phyloP scores from a whole-genome alignment of 2,888 invertebrate species.

The Caenorhabditis wallacei region DNA sequence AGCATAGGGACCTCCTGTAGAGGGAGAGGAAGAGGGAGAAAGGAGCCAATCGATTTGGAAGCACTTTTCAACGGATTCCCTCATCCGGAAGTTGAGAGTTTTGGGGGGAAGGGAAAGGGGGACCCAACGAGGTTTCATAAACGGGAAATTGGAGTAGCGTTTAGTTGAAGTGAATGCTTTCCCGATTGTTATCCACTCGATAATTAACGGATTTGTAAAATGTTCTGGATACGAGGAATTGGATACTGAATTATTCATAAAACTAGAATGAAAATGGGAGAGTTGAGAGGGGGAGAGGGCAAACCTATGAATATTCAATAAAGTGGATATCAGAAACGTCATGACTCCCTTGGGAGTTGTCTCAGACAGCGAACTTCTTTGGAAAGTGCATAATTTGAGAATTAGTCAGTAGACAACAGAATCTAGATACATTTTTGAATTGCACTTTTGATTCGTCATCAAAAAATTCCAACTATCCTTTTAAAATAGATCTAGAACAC shows the following conservation, averaged over 20 bases:
- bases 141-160: constrained; percentile 37
- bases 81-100: constrained; percentile 55
- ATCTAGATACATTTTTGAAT: too few species aligned
- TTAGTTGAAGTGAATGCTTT: neutral
- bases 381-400: constrained; percentile 1
- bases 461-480: too few species aligned
- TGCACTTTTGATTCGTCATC: too few species aligned
- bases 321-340: constrained; percentile 38
- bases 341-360: constrained; percentile 29
- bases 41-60: constrained; percentile 42
- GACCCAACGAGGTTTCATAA: neutral
- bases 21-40: too few species aligned
- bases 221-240: constrained; percentile 19
- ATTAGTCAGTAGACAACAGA: neutral
- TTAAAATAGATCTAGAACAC: neutral
- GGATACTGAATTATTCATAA: constrained; percentile 43
- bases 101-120: neutral
- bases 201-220: constrained; percentile 40
- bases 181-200: constrained; percentile 1
- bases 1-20: constrained; percentile 33
- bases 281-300: constrained; percentile 11
- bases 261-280: constrained; percentile 12
- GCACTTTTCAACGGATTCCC: constrained; percentile 53
- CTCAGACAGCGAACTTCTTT: neutral
- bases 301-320: constrained; percentile 54